phyloP scores from a whole-genome alignment of 1,140 invertebrate genomes.

The Ectropis grisescens region DNA sequence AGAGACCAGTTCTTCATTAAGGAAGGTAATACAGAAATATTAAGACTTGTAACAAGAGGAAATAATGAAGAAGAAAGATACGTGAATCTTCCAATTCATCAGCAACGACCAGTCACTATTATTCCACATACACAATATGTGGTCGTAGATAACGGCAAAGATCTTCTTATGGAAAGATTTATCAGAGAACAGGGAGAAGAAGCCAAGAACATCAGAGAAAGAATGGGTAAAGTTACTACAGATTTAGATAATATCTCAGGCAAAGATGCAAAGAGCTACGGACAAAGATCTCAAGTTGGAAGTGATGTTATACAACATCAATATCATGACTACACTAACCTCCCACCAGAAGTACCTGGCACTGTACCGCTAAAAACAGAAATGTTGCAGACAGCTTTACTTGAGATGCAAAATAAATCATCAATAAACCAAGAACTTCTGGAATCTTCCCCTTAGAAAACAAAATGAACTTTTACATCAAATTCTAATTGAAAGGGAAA shows the following conservation, averaged over 20 bases:
- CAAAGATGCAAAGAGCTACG: conserved; percentile 35
- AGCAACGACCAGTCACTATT: conserved; percentile 65
- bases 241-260: conserved; percentile 53
- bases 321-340: conserved; percentile 44
- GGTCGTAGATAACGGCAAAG: conserved; percentile 80
- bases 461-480: conserved; percentile 81
- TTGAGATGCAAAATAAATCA: conserved; percentile 64
- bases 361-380: conserved; percentile 48
- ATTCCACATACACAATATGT: conserved; percentile 74
- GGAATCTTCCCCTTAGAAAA: conserved; percentile 78
- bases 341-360: conserved; percentile 45
- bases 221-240: conserved; percentile 69
- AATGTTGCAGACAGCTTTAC: conserved; percentile 49
- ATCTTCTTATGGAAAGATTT: conserved; percentile 83
- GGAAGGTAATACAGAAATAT: conserved; percentile 86
- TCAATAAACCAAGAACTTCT: conserved; percentile 67
- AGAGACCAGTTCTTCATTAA: conserved; percentile 83
- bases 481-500: conserved; percentile 78
- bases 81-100: conserved; percentile 70
- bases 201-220: conserved; percentile 67
- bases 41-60: conserved; percentile 82
- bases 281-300: conserved; percentile 26
- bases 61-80: conserved; percentile 74
- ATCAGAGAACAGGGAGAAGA: conserved; percentile 83
- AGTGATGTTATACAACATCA: conserved; percentile 31